phyloP scores from a whole-genome alignment of 1,140 invertebrate species.

The Aphidius ervi region DNA sequence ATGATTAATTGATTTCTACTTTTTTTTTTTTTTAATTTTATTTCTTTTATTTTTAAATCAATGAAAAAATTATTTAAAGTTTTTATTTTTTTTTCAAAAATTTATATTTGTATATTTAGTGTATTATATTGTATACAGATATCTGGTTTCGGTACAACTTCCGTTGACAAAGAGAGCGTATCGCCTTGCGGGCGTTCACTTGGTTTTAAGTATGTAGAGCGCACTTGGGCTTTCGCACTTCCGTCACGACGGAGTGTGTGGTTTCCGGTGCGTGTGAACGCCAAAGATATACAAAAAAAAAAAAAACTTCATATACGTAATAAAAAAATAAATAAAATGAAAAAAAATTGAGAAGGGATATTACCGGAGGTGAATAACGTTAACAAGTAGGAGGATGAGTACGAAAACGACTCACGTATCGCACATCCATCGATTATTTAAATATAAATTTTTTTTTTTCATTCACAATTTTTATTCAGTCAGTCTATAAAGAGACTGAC shows the following conservation, averaged over 20 bases:
- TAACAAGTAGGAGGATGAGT: not conserved
- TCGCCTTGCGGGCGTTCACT: conserved; percentile 14
- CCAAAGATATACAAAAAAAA: not conserved
- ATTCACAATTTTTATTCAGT: no score
- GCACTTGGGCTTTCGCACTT: conserved; percentile 27
- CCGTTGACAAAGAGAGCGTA: conserved; percentile 32
- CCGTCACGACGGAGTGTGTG: conserved; percentile 37
- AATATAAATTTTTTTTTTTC: not conserved
- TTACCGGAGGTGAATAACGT: not conserved
- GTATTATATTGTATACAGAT: not conserved
- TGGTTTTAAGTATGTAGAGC: conserved; percentile 22
- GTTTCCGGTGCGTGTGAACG: conserved; percentile 36
- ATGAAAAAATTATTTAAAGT: no score
- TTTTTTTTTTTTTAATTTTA: no score
- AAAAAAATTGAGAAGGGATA: no score
- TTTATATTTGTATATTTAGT: no score
- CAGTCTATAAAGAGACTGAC: no score
- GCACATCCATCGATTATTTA: conserved; percentile 1
- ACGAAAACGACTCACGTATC: not conserved
- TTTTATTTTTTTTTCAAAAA: no score
- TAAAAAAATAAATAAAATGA: no score
- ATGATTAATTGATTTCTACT: no score
- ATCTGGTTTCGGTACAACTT: conserved; percentile 24
- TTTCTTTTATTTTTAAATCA: no score
- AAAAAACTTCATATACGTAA: no score